phyloP scores from a whole-genome alignment of 2,797 vertebrate genomes.

The Mus spretus region DNA sequence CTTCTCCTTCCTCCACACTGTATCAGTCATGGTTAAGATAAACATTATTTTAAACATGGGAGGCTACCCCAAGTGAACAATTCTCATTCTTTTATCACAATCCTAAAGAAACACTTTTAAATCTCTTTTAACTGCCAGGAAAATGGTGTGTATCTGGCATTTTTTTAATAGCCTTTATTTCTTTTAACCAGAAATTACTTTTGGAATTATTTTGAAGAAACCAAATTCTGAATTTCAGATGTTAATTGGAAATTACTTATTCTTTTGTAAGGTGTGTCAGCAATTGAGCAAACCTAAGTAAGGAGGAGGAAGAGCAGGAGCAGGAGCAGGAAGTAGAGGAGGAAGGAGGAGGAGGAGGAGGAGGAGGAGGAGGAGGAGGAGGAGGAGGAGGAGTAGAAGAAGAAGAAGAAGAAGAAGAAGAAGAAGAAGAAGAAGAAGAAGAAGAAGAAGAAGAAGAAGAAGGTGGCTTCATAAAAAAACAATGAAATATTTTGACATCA shows the following conservation, averaged over 20 bases:
- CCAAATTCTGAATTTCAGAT: constrained; percentile 66
- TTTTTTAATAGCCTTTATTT: constrained; percentile 49
- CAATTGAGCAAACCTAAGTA: constrained; percentile 61
- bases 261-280: constrained; percentile 69
- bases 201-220: not conserved
- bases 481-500: constrained; percentile 52
- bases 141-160: constrained; percentile 59
- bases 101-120: constrained; percentile 67
- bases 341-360: no score
- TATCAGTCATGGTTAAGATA: constrained; percentile 74
- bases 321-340: no score
- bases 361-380: no score
- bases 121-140: constrained; percentile 69
- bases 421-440: constrained; percentile 14
- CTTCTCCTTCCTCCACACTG: constrained; percentile 54
- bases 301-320: not conserved
- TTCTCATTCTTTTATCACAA: constrained; percentile 79
- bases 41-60: constrained; percentile 74
- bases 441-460: not conserved
- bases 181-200: constrained; percentile 72
- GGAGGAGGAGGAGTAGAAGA: no score
- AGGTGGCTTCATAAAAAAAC: constrained; percentile 46
- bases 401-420: no score
- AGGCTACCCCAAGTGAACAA: constrained; percentile 68
- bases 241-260: constrained; percentile 77